Evolutionary conservation across 2,888 invertebrate genomes (phyloP), one percentile per base, ranked within the genome.

Genomic region (Xestia xanthographa): DNA sequence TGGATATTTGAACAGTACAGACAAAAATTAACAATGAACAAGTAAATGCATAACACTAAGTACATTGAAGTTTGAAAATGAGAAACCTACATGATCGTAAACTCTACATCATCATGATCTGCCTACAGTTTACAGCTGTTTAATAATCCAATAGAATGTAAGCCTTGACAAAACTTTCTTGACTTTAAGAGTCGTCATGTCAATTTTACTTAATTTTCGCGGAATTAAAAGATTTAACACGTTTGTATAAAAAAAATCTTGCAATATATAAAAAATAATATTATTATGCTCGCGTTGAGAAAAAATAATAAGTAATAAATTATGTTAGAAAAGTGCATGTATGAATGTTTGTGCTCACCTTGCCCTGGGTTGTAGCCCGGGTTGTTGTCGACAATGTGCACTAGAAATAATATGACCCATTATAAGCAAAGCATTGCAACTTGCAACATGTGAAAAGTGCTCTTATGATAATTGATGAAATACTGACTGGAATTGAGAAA

Each of bases 381-480:
- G 14, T 50, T 53, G 69, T 75, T 74, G 72, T 72, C 60, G 1
- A 80, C 63, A 80, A 62, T 9, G 48, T 81, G 43, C 66, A 48
- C 79, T 80, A 75, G 29, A 80, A 80, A 75, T 66, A 66, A 81
- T 70, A 66, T 34, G 4, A 62, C 58, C 34, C 34, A 66, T 41
- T 63, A 20, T 62, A 69, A 69, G 66, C 38, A 58, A 74, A 53
- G 74, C 62, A 53, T 70, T 70, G 17, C 6, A 22, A 62, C 4
- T 53, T 26, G 3, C 22, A 53, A 17, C 34, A 17, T 34, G 26
- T 76, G 45, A 45, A 45, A 43, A 58, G 22, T 60, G 50, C 34
- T 70, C 14, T 11, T 60, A 60, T 14, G n/a, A 74, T 29, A 41
- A 17, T 26, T 20, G n/a, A 45, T 56, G 26, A 56, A 56, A 26